phyloP scores from a whole-genome alignment of 2,888 invertebrate genomes.

The Camponotus fellah region DNA sequence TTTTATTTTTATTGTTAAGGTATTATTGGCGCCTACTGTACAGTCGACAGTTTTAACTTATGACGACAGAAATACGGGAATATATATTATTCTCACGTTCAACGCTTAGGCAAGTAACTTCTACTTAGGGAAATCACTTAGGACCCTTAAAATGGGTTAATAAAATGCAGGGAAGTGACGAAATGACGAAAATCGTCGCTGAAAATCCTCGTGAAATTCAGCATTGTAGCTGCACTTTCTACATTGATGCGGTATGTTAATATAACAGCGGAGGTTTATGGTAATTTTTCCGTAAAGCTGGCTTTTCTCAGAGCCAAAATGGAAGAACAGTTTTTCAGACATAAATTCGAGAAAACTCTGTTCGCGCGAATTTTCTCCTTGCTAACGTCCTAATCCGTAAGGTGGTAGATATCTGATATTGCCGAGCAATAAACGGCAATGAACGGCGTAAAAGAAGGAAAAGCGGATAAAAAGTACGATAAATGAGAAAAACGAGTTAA shows the following conservation, averaged over 20 bases:
- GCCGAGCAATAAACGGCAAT: not conserved
- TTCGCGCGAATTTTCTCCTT: slow-evolving; percentile 23
- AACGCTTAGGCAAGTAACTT: slow-evolving; percentile 25
- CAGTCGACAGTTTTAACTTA: not conserved
- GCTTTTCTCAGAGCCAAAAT: not conserved
- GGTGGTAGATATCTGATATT: not conserved
- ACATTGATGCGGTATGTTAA: not conserved
- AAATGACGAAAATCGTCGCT: not conserved
- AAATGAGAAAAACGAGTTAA: slow-evolving; percentile 22
- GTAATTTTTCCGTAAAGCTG: not conserved
- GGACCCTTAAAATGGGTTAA: slow-evolving; percentile 12
- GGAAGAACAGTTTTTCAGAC: not conserved
- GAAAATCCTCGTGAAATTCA: not conserved
- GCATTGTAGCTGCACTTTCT: not conserved
- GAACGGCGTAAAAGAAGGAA: slow-evolving; percentile 2
- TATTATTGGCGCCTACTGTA: not conserved
- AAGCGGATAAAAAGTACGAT: not conserved
- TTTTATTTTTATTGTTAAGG: too few relatives aligned
- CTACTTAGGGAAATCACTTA: not conserved
- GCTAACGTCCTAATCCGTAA: slow-evolving; percentile 36
- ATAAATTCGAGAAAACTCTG: slow-evolving; percentile 1
- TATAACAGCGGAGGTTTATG: not conserved
- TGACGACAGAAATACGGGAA: not conserved
- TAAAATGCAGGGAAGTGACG: slow-evolving; percentile 34
- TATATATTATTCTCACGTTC: not conserved